Conservation (phyloP, 1,140 invertebrate genomes). For the Agrilus planipennis region DNA sequence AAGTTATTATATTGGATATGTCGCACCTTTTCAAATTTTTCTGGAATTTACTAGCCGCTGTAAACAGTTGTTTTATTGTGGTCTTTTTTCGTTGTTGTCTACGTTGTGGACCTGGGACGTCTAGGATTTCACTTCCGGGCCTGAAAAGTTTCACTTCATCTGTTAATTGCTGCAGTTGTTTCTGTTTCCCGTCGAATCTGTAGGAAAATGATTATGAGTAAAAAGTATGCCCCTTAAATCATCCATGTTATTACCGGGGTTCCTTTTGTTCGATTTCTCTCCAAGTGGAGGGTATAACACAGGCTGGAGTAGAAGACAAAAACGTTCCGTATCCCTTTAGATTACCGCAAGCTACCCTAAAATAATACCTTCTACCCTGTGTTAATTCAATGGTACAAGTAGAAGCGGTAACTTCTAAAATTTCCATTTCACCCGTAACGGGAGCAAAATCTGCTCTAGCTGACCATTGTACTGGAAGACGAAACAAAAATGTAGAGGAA, state of each 20-base stretch:
- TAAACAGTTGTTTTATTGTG: slow-evolving; percentile 88
- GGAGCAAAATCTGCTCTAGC: slow-evolving; percentile 64
- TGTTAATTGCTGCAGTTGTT: slow-evolving; percentile 64
- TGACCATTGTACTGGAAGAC: slow-evolving; percentile 72
- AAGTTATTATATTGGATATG: too few relatives aligned
- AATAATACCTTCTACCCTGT: slow-evolving; percentile 75
- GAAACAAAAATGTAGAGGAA: background rate
- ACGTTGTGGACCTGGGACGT: slow-evolving; percentile 44
- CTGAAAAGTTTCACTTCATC: slow-evolving; percentile 52
- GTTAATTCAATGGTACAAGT: slow-evolving; percentile 56
- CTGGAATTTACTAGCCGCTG: slow-evolving; percentile 88
- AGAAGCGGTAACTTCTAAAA: slow-evolving; percentile 52
- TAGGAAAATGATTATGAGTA: slow-evolving; percentile 3
- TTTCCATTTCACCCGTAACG: slow-evolving; percentile 63
- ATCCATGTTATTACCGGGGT: slow-evolving; percentile 23
- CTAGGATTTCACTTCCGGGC: slow-evolving; percentile 45
- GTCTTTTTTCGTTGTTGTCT: slow-evolving; percentile 71
- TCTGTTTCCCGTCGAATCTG: slow-evolving; percentile 51
- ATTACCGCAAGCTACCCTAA: slow-evolving; percentile 76
- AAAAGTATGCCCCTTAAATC: background rate
- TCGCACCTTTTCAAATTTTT: slow-evolving; percentile 81
- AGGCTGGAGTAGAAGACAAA: slow-evolving; percentile 59
- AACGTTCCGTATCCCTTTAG: slow-evolving; percentile 82
- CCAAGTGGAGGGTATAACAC: slow-evolving; percentile 87
- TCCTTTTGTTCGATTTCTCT: slow-evolving; percentile 59